Conservation (phyloP, 2,113 vertebrate genomes). For the Sciurus niger region DNA sequence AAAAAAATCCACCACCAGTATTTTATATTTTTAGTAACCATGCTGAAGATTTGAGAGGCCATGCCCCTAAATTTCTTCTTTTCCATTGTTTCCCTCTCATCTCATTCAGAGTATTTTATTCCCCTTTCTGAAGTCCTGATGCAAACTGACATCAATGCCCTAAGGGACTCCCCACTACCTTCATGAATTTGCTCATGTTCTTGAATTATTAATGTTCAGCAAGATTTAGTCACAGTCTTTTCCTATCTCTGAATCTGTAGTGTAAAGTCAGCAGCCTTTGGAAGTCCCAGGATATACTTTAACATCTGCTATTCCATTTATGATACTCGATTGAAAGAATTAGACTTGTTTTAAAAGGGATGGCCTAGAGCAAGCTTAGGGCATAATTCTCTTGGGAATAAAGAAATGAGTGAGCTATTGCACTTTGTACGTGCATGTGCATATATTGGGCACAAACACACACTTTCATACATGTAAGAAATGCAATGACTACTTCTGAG, state of each 20-base stretch:
- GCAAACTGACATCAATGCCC: constrained; percentile 69
- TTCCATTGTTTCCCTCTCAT: background rate
- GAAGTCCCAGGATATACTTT: constrained; percentile 75
- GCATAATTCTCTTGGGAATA: constrained; percentile 82
- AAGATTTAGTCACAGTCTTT: constrained; percentile 75
- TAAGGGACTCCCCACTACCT: constrained; percentile 60
- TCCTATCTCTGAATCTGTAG: constrained; percentile 23
- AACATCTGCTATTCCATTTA: constrained; percentile 75
- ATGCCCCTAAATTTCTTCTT: background rate
- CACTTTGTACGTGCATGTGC: constrained; percentile 49
- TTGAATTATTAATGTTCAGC: constrained; percentile 81
- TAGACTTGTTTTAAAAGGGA: constrained; percentile 80
- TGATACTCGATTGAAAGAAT: constrained; percentile 80
- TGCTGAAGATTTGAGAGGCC: constrained; percentile 18
- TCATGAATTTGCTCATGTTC: constrained; percentile 73
- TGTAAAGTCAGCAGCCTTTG: constrained; percentile 80
- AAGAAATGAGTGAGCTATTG: constrained; percentile 77
- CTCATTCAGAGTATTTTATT: background rate
- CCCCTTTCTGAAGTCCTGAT: constrained; percentile 57
- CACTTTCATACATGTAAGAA: constrained; percentile 76
- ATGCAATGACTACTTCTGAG: constrained; percentile 84
- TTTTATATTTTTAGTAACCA: constrained; percentile 54
- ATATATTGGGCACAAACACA: constrained; percentile 68
- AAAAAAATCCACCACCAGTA: background rate
- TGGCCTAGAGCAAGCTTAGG: constrained; percentile 84